phyloP scores from a whole-genome alignment of 2,888 invertebrate genomes.

The Drosophila neotestacea region DNA sequence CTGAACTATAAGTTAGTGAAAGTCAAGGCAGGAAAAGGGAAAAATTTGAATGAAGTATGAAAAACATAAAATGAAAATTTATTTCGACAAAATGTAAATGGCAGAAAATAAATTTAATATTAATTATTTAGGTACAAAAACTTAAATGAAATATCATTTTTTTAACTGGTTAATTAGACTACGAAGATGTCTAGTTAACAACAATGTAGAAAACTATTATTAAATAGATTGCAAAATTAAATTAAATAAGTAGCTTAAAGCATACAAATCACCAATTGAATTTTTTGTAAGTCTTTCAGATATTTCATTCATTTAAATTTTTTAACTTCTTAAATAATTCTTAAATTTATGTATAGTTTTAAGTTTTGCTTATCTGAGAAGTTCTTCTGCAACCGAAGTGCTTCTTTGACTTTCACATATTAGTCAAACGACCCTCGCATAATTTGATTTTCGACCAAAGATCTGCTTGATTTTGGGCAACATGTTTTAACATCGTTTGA shows the following conservation, averaged over 20 bases:
- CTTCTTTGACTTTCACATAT: not conserved
- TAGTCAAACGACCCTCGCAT: slow-evolving; percentile 11
- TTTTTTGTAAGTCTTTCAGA: not conserved
- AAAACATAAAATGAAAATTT: not conserved
- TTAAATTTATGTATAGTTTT: not conserved
- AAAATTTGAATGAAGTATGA: too few species aligned
- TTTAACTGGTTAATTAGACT: too few species aligned
- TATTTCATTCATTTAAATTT: too few species aligned
- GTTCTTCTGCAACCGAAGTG: too few species aligned
- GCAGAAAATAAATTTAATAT: too few species aligned
- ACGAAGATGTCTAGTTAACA: too few species aligned
- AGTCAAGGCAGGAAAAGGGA: not conserved
- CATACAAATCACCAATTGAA: not conserved
- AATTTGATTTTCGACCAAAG: not conserved
- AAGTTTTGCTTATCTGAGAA: too few species aligned
- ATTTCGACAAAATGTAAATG: not conserved
- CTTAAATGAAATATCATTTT: not conserved
- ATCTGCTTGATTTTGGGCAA: slow-evolving; percentile 11
- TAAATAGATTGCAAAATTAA: too few species aligned
- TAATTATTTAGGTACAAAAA: not conserved
- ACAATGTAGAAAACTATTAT: too few species aligned
- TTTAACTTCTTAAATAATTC: too few species aligned
- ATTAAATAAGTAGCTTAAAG: too few species aligned
- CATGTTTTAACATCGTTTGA: slow-evolving; percentile 7
- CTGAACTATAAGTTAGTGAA: not conserved